Percentiles rank a stretch among this genome's conserved stretches.
These are phyloP conservation scores for Sardinella longiceps DNA, from an alignment of 2,797 vertebrate species.

Conservation along the genomic window DNA sequence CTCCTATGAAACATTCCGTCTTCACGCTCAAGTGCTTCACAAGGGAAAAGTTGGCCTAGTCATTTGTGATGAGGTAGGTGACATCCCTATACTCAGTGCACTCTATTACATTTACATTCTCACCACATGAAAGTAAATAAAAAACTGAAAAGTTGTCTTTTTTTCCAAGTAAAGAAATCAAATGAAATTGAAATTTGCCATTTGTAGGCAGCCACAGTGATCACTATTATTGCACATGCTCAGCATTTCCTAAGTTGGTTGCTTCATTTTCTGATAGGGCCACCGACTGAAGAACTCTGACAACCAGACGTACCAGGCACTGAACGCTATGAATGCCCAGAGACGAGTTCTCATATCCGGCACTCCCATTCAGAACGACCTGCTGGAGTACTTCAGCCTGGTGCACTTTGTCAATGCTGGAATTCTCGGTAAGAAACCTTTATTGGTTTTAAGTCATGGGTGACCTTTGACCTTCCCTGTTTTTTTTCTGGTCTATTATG, in stretches of 20 bases:
- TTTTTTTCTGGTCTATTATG: not conserved
- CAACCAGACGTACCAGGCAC: conserved; percentile 96
- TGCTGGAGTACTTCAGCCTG: conserved; percentile 97
- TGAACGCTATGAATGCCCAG: conserved; percentile 87
- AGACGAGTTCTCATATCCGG: conserved; percentile 94
- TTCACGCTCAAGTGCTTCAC: conserved; percentile 88
- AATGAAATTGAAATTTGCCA: no score
- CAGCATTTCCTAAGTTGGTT: not conserved
- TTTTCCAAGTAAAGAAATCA: no score
- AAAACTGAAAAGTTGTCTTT: no score
- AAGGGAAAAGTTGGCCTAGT: conserved; percentile 89
- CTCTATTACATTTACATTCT: not conserved
- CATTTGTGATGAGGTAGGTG: conserved; percentile 92
- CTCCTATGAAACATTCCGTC: conserved; percentile 95
- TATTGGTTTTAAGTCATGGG: not conserved
- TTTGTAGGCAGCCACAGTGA: no score
- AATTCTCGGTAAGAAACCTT: conserved; percentile 83
- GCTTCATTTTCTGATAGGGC: conserved; percentile 73
- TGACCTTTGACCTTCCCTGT: not conserved
- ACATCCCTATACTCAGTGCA: no score
- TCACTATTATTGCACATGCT: not conserved
- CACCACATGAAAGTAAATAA: not conserved
- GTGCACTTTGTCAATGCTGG: conserved; percentile 96
- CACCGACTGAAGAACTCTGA: conserved; percentile 97
- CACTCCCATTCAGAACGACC: conserved; percentile 96